Evolutionary conservation across 2,797 vertebrate species (phyloP).

Genomic region (Sebastes wilsoni): DNA sequence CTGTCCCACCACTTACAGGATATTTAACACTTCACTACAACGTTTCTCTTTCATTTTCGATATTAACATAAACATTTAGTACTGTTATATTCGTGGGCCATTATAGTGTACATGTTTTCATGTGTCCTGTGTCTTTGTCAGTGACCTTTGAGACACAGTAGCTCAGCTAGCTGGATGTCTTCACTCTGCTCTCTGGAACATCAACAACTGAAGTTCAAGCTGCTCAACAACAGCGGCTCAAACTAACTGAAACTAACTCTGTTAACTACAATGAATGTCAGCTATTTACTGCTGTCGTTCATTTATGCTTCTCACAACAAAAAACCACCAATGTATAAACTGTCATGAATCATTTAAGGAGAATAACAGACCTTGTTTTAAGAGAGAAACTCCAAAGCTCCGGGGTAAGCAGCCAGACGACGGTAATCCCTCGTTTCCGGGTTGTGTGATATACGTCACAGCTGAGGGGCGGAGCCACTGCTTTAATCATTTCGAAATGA

Average conservation of each 20-base stretch:
- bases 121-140: rapidly evolving
- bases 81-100: too few species aligned
- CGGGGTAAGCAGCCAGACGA: neutral
- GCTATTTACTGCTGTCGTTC: rapidly evolving
- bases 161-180: neutral
- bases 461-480: slow-evolving; percentile 13
- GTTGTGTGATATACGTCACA: neutral
- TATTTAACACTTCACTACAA: neutral
- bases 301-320: rapidly evolving
- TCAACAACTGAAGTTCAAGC: slow-evolving; percentile 32
- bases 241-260: neutral
- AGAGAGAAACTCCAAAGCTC: neutral
- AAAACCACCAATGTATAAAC: rapidly evolving
- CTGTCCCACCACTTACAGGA: neutral
- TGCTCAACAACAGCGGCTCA: neutral
- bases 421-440: slow-evolving; percentile 39
- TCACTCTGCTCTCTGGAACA: neutral
- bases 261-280: neutral
- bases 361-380: slow-evolving; percentile 4
- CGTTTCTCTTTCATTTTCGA: neutral
- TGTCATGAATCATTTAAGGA: neutral
- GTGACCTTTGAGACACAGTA: neutral
- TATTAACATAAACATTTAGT: neutral
- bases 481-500: neutral
- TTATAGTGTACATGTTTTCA: neutral